Conservation (phyloP, 2,888 invertebrate genomes). For the Volucella inflata region DNA sequence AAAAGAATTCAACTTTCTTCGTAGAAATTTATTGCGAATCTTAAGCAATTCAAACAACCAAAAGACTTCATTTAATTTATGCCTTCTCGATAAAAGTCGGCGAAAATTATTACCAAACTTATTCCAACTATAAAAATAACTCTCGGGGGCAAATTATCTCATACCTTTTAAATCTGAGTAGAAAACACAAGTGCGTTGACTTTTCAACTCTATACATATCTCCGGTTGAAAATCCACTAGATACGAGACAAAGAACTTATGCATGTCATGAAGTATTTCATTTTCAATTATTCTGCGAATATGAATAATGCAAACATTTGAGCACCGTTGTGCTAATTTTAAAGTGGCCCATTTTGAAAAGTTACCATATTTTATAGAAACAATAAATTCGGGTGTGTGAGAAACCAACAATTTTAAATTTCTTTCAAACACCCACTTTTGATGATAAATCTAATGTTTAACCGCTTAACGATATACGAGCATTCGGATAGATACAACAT, state of each 20-base stretch:
- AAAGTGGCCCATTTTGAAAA: not conserved
- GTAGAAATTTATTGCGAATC: slow-evolving; percentile 11
- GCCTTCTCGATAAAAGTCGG: not conserved
- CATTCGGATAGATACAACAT: not conserved
- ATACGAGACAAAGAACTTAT: too few relatives aligned
- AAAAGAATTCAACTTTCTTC: slow-evolving; percentile 10
- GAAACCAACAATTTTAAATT: not conserved
- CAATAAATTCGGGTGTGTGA: not conserved
- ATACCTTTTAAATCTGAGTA: not conserved
- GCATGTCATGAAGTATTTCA: too few relatives aligned
- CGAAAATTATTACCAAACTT: not conserved
- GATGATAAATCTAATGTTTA: slow-evolving; percentile 6
- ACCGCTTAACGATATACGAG: slow-evolving; percentile 28
- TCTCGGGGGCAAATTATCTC: slow-evolving; percentile 3
- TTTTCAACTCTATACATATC: not conserved
- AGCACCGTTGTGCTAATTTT: not conserved
- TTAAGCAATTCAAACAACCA: slow-evolving; percentile 12
- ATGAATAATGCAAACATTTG: too few relatives aligned
- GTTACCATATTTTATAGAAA: not conserved
- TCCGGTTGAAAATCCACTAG: too few relatives aligned
- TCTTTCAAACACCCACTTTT: slow-evolving; percentile 17
- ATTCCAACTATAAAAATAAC: slow-evolving; percentile 5
- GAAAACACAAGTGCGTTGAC: slow-evolving; percentile 21
- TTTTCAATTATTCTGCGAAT: too few relatives aligned
- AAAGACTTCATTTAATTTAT: slow-evolving; percentile 15